Evolutionary conservation across 1,140 invertebrate species (phyloP), one percentile per base, ranked within the genome.

Genomic region (Asobara japonica): DNA sequence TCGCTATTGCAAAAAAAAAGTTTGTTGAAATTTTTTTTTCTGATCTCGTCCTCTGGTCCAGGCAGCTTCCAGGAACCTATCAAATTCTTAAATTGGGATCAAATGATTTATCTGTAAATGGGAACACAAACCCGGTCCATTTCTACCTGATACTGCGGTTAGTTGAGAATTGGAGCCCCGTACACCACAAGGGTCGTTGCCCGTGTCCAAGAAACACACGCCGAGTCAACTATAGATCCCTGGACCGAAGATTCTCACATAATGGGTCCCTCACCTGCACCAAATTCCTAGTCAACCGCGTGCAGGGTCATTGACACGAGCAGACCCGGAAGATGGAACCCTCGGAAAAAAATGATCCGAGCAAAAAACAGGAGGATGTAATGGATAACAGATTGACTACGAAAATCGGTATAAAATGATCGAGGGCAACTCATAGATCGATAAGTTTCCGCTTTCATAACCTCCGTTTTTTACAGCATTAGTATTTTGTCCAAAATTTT

Each of bases 251-350:
- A 74, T 31, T 75, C 76, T 78, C 79, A 75, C 78, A 77, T 76
- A 79, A 81, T 79, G 76, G 79, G 76, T 77, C 33, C 31, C 80
- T 86, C 84, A 86, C 84, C 84, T 87, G 84, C 84, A 87, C 82
- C 82, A 81, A 87, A 87, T 86, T 87, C 83, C 83, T 86, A 85
- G 79, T 77, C 80, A 71, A 74, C 73, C 78, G 77, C 74, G 72
- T 38, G 51, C 69, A 76, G 51, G 81, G 81, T 83, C 83, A 56
- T 76, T 74, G 83, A 85, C 79, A 78, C 31, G 31, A 36, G 5
- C 11, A 18, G 48, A 16, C 51, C 41, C 68, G 68, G 62, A 70
- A 65, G 67, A 69, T 65, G 31, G 65, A 65, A 45, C 65, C 60
- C 56, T n/a, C n/a, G n/a, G n/a, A n/a, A n/a, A n/a, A n/a, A n/a